Base-by-base conservation (phyloP, 1,140 invertebrate species). In the Papilio polytes region DNA sequence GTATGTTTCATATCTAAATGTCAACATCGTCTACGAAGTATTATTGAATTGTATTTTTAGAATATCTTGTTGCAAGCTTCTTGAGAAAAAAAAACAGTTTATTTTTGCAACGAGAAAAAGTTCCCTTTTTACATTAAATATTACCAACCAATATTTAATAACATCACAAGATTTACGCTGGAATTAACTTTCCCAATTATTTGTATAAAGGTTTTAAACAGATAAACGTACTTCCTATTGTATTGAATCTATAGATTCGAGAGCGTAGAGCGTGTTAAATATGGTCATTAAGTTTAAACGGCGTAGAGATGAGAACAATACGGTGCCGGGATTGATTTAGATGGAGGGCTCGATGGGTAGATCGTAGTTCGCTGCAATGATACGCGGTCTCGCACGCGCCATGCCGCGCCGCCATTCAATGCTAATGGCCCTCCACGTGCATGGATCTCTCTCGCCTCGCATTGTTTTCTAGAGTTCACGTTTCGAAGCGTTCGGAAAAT, bases 321-420 rank as follows among this genome's bases (percentile, higher is more conserved):
- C 81, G 76, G 74, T 77, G 81, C 80, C 83, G 70, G 81, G 88
- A 89, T 89, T 90, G 91, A 92, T 94, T 88, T 89, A 81, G 84
- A 82, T 81, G 81, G 85, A 85, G 82, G 85, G 90, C 88, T 88
- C 86, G 91, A 93, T 88, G 88, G 86, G 86, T 87, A 56, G 53
- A 56, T 56, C 18, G 85, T 82, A 74, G 53, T 56, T 83, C 83
- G 87, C 88, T 88, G 90, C 89, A 92, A 91, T 89, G 90, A 92
- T 89, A 90, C 87, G 86, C 81, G 83, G 85, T 86, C 83, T 89
- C 88, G 89, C 89, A 89, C 89, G 89, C 88, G 89, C 83, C 87
- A 85, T 86, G 88, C 88, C 89, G 89, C 87, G 89, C 83, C 87
- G 86, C 87, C 87, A 93, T 94, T 94, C 92, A 94, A 94, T 94